These are phyloP conservation scores for Campylorhamphus procurvoides DNA, from an alignment of 2,113 vertebrate genomes.

Conservation along the genomic window DNA sequence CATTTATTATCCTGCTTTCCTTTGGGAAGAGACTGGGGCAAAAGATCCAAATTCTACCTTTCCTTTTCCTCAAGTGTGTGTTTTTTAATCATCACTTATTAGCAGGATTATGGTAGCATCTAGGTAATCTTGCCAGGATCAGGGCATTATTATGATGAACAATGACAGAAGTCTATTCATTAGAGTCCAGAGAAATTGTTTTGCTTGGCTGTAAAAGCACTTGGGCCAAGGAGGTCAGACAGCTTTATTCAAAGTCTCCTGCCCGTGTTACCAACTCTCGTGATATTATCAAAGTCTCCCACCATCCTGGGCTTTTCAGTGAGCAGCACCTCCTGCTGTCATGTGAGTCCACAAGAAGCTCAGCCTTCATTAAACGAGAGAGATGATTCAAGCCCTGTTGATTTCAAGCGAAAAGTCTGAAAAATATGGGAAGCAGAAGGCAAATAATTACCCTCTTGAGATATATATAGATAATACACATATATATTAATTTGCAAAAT, in stretches of 20 bases:
- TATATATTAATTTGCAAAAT: neutral
- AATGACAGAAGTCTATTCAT: slow-evolving; percentile 67
- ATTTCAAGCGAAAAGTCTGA: slow-evolving; percentile 54
- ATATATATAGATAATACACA: neutral
- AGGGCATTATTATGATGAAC: slow-evolving; percentile 66
- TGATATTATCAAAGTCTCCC: slow-evolving; percentile 67
- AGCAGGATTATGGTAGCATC: slow-evolving; percentile 54
- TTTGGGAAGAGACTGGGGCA: slow-evolving; percentile 64
- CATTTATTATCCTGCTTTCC: slow-evolving; percentile 74
- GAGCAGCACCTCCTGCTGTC: slow-evolving; percentile 67
- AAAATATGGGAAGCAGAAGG: slow-evolving; percentile 45
- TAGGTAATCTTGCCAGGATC: slow-evolving; percentile 60
- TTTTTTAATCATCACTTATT: slow-evolving; percentile 66
- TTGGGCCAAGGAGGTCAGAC: slow-evolving; percentile 65
- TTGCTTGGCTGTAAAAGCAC: slow-evolving; percentile 62
- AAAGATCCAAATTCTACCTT: slow-evolving; percentile 63
- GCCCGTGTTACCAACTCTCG: slow-evolving; percentile 59
- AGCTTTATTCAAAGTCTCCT: slow-evolving; percentile 64
- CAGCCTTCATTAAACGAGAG: slow-evolving; percentile 54
- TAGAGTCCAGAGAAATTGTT: slow-evolving; percentile 68
- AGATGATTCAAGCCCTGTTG: slow-evolving; percentile 57
- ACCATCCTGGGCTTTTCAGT: slow-evolving; percentile 51
- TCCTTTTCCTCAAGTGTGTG: slow-evolving; percentile 47
- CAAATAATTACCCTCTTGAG: slow-evolving; percentile 29
- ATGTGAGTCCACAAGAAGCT: slow-evolving; percentile 54